Conservation (phyloP, 1,140 invertebrate genomes). For the Aporrectodea caliginosa region DNA sequence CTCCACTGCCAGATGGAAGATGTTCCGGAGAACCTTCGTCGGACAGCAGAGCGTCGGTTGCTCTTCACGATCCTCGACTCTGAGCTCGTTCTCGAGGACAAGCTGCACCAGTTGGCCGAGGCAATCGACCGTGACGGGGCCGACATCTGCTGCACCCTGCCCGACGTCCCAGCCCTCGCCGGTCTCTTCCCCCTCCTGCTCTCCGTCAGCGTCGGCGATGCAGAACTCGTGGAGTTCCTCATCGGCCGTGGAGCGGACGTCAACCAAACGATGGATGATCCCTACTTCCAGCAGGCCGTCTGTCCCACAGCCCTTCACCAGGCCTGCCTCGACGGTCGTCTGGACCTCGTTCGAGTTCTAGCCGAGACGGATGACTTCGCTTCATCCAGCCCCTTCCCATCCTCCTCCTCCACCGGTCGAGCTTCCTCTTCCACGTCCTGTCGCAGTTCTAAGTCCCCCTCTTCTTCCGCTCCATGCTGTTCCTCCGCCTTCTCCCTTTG, state of each 20-base stretch:
- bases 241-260: background rate
- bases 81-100: background rate
- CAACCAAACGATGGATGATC: background rate
- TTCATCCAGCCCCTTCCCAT: background rate
- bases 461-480: background rate
- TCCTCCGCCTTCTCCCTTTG: too few species aligned
- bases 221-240: background rate
- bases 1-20: too few species aligned
- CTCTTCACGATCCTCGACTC: background rate
- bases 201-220: background rate
- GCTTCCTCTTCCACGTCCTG: too few species aligned
- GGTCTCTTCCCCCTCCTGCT: background rate
- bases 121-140: background rate
- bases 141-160: background rate
- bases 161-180: background rate
- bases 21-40: too few species aligned
- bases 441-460: too few species aligned
- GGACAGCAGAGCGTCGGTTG: background rate
- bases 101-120: background rate
- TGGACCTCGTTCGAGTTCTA: background rate
- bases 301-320: background rate
- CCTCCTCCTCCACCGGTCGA: background rate
- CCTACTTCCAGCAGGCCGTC: background rate
- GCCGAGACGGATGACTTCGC: background rate
- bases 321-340: background rate